Evolutionary conservation across 1,140 invertebrate genomes (phyloP).

Genomic region (Batillaria attramentaria): DNA sequence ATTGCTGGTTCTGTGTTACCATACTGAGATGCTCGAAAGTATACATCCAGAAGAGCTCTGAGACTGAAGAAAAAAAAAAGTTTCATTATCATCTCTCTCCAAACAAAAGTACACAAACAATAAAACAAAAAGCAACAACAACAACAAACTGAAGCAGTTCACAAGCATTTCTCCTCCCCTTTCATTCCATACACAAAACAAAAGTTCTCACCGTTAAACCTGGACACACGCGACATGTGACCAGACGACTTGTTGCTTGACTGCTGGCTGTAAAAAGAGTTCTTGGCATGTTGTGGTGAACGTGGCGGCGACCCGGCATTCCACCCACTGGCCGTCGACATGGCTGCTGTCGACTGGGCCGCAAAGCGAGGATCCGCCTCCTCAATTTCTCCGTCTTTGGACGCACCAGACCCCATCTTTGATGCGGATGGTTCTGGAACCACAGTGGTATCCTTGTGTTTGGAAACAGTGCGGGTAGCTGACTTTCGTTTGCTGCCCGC

Average conservation of each 20-base stretch:
- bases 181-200: background rate
- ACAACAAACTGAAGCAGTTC: background rate
- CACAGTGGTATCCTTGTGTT: background rate
- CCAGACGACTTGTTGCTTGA: conserved; percentile 23
- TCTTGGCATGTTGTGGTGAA: conserved; percentile 19
- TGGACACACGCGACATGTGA: conserved; percentile 27
- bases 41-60: too few relatives aligned
- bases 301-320: background rate
- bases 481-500: too few relatives aligned
- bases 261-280: background rate
- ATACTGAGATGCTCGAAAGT: too few relatives aligned
- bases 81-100: background rate
- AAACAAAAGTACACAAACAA: background rate
- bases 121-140: conserved; percentile 12
- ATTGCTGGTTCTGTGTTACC: too few relatives aligned
- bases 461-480: too few relatives aligned
- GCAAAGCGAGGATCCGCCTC: conserved; percentile 27
- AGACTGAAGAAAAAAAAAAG: too few relatives aligned
- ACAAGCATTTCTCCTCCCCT: background rate
- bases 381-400: conserved; percentile 23
- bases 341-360: conserved; percentile 29
- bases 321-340: conserved; percentile 22
- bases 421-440: background rate
- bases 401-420: conserved; percentile 25
- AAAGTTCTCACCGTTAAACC: conserved; percentile 16